Evolutionary conservation across 2,888 invertebrate genomes (phyloP).

Genomic region (Mystacides longicornis): DNA sequence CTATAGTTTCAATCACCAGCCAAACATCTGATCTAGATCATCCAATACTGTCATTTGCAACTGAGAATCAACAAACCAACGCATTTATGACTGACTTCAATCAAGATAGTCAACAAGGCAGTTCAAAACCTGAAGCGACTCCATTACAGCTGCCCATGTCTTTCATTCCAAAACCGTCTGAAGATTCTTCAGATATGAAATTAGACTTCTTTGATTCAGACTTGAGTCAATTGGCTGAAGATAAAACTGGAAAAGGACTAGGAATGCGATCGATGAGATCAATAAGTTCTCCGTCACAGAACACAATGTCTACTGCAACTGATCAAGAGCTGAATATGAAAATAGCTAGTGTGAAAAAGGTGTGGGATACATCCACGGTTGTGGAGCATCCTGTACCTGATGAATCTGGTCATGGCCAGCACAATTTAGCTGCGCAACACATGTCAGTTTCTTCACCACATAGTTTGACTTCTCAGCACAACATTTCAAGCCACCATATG

Average conservation of each 20-base stretch:
- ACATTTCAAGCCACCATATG: constrained; percentile 18
- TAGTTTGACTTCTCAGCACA: constrained; percentile 18
- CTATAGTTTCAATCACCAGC: constrained; percentile 7
- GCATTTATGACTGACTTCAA: constrained; percentile 44
- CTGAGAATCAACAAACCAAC: constrained; percentile 40
- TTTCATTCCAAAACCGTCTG: constrained; percentile 56
- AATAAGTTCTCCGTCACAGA: constrained; percentile 54
- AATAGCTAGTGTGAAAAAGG: constrained; percentile 89
- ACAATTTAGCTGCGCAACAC: constrained; percentile 19
- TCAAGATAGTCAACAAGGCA: constrained; percentile 35
- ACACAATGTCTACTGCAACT: constrained; percentile 70
- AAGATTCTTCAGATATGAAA: constrained; percentile 82
- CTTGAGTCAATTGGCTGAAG: constrained; percentile 66
- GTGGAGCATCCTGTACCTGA: constrained; percentile 50
- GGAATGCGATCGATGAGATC: constrained; percentile 55
- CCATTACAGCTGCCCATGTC: constrained; percentile 57
- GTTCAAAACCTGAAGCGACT: constrained; percentile 40
- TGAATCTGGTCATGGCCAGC: constrained; percentile 39
- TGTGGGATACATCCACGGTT: constrained; percentile 67
- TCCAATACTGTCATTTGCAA: constrained; percentile 38
- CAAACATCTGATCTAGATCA: constrained; percentile 45
- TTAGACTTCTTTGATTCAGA: constrained; percentile 88
- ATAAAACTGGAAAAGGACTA: constrained; percentile 52
- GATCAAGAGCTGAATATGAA: constrained; percentile 84
- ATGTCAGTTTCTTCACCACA: constrained; percentile 24